A percentile compares a stretch with the other conserved stretches of the same genome.
Conservation (phyloP, 2,888 invertebrate species). For the Gryllus longicercus region DNA sequence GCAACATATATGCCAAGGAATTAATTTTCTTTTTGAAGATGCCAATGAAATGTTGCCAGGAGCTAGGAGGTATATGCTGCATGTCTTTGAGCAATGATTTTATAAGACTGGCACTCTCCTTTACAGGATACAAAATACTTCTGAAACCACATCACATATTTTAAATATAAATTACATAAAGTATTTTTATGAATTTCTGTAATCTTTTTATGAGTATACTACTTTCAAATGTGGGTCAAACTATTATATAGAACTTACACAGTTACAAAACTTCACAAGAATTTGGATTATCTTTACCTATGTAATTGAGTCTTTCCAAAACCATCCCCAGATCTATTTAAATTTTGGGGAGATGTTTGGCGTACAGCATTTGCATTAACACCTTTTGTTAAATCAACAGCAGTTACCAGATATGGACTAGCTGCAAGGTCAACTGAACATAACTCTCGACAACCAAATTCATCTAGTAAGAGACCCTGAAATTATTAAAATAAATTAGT, state of each 20-base stretch:
- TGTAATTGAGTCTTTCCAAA: neutral
- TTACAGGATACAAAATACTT: slow-evolving; percentile 33
- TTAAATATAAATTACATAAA: neutral
- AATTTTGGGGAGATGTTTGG: slow-evolving; percentile 33
- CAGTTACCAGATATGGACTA: slow-evolving; percentile 36
- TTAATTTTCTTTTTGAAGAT: slow-evolving; percentile 33
- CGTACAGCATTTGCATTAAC: slow-evolving; percentile 32
- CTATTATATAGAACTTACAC: neutral
- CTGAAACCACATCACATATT: slow-evolving; percentile 28
- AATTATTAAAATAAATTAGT: slow-evolving; percentile 22
- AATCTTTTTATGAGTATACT: neutral
- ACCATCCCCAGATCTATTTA: neutral
- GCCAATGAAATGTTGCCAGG: slow-evolving; percentile 31
- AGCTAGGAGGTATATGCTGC: slow-evolving; percentile 28
- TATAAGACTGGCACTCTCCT: slow-evolving; percentile 29
- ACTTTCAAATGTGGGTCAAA: neutral
- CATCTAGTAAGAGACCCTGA: slow-evolving; percentile 38
- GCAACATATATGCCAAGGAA: slow-evolving; percentile 30
- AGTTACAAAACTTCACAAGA: neutral
- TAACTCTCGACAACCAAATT: slow-evolving; percentile 36
- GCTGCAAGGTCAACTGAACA: slow-evolving; percentile 34
- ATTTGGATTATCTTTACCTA: neutral
- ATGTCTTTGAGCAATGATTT: slow-evolving; percentile 32
- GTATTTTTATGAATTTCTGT: neutral
- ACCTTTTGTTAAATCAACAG: slow-evolving; percentile 35